phyloP scores from a whole-genome alignment of 2,797 vertebrate genomes.

The Uromys caudimaculatus region DNA sequence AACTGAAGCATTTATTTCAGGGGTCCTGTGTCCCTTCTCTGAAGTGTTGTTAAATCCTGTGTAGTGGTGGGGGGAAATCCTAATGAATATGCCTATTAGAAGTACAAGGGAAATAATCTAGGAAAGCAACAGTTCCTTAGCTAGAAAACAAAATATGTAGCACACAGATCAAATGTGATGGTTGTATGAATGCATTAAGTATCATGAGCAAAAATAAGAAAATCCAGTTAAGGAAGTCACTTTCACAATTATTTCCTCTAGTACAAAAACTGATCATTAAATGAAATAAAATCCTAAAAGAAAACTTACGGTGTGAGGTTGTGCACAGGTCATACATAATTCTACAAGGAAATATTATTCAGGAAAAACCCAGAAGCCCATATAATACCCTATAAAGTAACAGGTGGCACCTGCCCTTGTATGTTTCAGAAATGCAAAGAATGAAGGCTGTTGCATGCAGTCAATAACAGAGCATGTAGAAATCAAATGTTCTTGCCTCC shows the following conservation, averaged over 20 bases:
- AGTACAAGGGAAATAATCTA: constrained; percentile 36
- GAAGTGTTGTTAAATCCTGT: neutral
- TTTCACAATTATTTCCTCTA: constrained; percentile 33
- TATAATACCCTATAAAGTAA: constrained; percentile 66
- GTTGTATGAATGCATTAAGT: neutral
- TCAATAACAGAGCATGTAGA: neutral
- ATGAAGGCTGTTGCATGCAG: neutral
- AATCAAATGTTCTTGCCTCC: constrained; percentile 48
- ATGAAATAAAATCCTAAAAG: constrained; percentile 62
- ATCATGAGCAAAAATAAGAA: constrained; percentile 16
- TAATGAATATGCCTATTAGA: constrained; percentile 8
- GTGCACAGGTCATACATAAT: constrained; percentile 48
- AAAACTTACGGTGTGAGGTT: constrained; percentile 55
- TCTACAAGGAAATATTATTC: constrained; percentile 65
- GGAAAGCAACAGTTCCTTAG: constrained; percentile 28
- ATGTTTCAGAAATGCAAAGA: constrained; percentile 58
- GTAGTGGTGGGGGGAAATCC: neutral
- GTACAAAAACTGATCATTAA: constrained; percentile 40
- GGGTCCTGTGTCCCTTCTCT: neutral
- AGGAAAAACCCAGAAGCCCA: constrained; percentile 69
- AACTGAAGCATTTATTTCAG: neutral
- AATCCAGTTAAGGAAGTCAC: constrained; percentile 40
- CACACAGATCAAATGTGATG: neutral
- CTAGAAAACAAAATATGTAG: neutral
- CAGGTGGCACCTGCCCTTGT: constrained; percentile 50